phyloP scores from a whole-genome alignment of 2,113 vertebrate species.

The Tragulus kanchil region DNA sequence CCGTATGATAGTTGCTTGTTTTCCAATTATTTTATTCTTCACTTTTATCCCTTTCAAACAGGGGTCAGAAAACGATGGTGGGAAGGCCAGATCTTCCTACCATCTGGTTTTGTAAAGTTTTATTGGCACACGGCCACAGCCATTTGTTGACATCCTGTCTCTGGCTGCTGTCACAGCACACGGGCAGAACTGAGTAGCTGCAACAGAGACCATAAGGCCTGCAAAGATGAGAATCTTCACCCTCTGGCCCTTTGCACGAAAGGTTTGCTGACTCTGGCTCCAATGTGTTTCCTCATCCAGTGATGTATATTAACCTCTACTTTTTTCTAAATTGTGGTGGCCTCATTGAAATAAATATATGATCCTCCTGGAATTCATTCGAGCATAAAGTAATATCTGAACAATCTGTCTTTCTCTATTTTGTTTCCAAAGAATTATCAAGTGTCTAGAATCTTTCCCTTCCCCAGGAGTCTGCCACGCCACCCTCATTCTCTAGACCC shows the following conservation, averaged over 20 bases:
- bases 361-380: neutral
- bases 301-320: neutral
- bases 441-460: neutral
- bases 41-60: constrained; percentile 7
- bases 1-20: neutral
- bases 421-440: constrained; percentile 1
- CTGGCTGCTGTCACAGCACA: neutral
- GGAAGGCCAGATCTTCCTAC: neutral
- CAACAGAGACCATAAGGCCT: neutral
- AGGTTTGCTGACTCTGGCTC: neutral
- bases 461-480: neutral
- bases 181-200: neutral
- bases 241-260: neutral
- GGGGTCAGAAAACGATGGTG: neutral
- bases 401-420: neutral
- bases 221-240: constrained; percentile 21
- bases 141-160: neutral
- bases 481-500: neutral
- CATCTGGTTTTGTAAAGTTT: constrained; percentile 57
- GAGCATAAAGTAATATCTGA: neutral
- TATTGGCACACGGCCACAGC: neutral
- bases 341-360: constrained; percentile 6
- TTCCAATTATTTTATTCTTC: constrained; percentile 26
- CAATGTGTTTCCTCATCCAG: neutral
- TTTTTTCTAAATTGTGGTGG: constrained; percentile 13